Percentiles rank a stretch among this genome's conserved stretches.
Evolutionary conservation across 2,797 vertebrate genomes (phyloP).

Genomic region (Zonotrichia albicollis): DNA sequence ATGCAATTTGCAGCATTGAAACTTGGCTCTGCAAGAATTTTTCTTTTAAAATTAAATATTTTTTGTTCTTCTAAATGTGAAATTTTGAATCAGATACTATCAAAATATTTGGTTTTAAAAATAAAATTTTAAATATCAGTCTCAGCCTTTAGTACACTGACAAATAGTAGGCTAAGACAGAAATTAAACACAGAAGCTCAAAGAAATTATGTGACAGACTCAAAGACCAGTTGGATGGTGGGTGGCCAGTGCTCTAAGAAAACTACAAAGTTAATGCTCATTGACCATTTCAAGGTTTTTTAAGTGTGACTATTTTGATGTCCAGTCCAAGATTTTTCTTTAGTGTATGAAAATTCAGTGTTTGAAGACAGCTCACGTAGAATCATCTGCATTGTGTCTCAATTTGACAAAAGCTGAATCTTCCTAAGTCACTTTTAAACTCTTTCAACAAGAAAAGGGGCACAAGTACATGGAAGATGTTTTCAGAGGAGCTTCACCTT

Average conservation of each 20-base stretch:
- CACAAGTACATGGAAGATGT: background rate
- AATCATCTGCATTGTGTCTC: background rate
- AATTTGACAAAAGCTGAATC: background rate
- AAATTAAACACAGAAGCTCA: background rate
- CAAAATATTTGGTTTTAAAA: background rate
- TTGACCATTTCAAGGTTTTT: background rate
- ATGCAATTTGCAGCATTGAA: background rate
- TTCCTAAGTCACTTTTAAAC: background rate
- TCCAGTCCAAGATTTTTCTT: background rate
- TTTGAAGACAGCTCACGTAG: background rate
- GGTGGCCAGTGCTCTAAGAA: background rate
- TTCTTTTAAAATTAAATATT: background rate
- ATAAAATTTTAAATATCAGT: background rate
- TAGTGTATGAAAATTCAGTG: background rate
- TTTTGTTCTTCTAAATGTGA: background rate
- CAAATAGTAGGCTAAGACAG: background rate
- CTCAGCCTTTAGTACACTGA: background rate
- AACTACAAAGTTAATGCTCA: background rate
- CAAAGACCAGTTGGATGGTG: background rate
- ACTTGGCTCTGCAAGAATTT: accelerated
- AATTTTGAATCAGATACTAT: background rate
- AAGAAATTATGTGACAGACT: background rate
- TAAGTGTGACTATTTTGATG: background rate
- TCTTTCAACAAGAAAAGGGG: background rate
- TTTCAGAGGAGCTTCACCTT: background rate